Conservation (phyloP, 1,140 invertebrate genomes). For the Cheumatopsyche charites region DNA sequence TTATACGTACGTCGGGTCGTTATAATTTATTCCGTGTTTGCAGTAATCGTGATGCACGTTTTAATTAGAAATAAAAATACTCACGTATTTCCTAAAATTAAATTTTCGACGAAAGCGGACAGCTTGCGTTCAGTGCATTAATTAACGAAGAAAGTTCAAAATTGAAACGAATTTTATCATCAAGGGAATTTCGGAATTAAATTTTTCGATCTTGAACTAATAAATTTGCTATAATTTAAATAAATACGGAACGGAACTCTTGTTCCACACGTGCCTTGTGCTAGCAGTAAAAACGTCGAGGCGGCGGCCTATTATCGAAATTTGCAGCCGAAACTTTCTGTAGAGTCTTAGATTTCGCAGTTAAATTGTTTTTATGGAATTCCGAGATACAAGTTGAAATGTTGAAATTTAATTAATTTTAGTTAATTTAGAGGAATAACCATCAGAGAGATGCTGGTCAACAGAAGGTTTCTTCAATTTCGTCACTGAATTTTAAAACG, state of each 20-base stretch:
- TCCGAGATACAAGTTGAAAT: constrained; percentile 31
- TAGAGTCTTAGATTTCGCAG: constrained; percentile 29
- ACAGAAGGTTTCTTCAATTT: background rate
- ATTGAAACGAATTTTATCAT: too few species aligned
- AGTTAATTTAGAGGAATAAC: constrained; percentile 12
- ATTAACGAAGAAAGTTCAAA: too few species aligned
- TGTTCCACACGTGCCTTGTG: background rate
- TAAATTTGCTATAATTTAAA: background rate
- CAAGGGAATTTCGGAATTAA: background rate
- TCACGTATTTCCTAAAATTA: too few species aligned
- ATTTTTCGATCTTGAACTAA: background rate
- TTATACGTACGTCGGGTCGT: too few species aligned
- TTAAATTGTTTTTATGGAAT: constrained; percentile 29
- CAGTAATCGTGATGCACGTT: too few species aligned
- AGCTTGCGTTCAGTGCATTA: too few species aligned
- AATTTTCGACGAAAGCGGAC: too few species aligned
- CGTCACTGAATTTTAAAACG: too few species aligned
- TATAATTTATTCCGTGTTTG: too few species aligned
- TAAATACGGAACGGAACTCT: background rate
- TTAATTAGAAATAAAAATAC: too few species aligned
- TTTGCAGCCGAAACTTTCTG: constrained; percentile 30
- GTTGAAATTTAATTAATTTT: constrained; percentile 36
- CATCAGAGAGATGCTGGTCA: background rate
- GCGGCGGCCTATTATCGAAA: constrained; percentile 31
- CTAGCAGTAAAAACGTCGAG: background rate